phyloP scores from a whole-genome alignment of 2,888 invertebrate genomes.

The Resseliella maxima region DNA sequence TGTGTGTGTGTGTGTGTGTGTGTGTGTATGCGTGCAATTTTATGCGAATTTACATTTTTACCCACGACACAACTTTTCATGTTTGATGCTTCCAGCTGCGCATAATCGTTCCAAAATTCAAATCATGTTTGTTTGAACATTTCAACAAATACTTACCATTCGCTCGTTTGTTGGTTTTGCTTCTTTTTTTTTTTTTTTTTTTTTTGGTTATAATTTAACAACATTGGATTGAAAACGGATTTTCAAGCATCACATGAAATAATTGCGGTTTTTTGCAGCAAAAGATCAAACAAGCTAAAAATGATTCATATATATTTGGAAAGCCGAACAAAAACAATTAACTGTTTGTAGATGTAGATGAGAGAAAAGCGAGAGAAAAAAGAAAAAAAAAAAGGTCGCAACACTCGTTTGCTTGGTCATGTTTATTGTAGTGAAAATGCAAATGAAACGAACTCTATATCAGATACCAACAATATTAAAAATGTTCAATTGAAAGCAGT shows the following conservation, averaged over 20 bases:
- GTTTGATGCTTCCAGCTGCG: slow-evolving; percentile 53
- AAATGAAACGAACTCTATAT: background rate
- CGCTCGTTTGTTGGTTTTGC: background rate
- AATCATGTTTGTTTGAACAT: slow-evolving; percentile 41
- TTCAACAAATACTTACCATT: slow-evolving; percentile 22
- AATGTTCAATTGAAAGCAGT: background rate
- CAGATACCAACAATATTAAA: background rate
- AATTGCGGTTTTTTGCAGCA: background rate
- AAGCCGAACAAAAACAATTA: background rate
- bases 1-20: background rate
- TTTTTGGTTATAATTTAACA: background rate
- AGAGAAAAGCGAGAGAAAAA: too few species aligned
- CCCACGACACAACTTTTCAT: slow-evolving; percentile 38
- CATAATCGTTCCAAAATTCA: slow-evolving; percentile 40
- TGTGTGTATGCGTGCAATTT: background rate
- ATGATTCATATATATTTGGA: background rate
- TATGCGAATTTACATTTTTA: too few species aligned
- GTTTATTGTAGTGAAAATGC: background rate
- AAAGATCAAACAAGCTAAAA: slow-evolving; percentile 20
- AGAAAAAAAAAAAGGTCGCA: background rate
- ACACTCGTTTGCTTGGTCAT: background rate
- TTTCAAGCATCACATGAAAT: slow-evolving; percentile 24
- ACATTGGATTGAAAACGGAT: background rate
- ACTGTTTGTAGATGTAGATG: background rate
- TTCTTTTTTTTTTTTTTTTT: background rate